Evolutionary conservation across 2,888 invertebrate genomes (phyloP), one percentile per base, ranked within the genome.

Genomic region (Hermaeophaga mercurialis): DNA sequence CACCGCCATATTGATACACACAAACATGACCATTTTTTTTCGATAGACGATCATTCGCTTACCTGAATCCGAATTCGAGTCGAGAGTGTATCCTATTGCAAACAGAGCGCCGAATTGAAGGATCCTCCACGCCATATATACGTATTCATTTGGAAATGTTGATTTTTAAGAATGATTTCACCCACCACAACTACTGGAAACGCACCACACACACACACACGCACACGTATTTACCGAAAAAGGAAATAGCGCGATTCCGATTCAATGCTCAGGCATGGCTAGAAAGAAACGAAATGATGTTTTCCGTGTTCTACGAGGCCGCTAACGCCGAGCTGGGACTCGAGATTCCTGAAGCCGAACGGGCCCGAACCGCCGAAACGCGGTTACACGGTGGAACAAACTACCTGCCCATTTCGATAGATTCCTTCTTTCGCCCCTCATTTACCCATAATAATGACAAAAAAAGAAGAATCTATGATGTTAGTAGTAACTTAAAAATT

Each of bases 71-170:
- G 68, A 56, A 60, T 68, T 68, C 68, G 70, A 68, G 67, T 68
- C 70, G 64, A 70, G 60, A 56, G 61, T 66, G 65, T 74, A 73
- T 74, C 77, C 79, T 80, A 84, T 79, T 79, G 82, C 77, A 80
- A 81, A 80, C 80, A 82, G 79, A 80, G 83, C 82, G 80, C 80
- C 80, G 84, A 86, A 83, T 83, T 84, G 85, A 82, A 85, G 82
- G 82, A 85, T 84, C 85, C 84, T 84, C 83, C 87, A 83, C 87
- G 88, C 88, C 88, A 88, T 87, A 86, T 84, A 85, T 85, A 82
- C 82, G 82, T 69, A 67, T 62, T 83, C 87, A 86, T 86, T 85
- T 85, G 85, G 83, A 75, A 73, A 75, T 72, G 70, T 70, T 71
- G 69, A 81, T 57, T n/a, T n/a, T n/a, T n/a, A 70, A 68, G 69